Evolutionary conservation across 2,888 invertebrate genomes (phyloP), one percentile per base, ranked within the genome.

Genomic region (Sinelater perroti): DNA sequence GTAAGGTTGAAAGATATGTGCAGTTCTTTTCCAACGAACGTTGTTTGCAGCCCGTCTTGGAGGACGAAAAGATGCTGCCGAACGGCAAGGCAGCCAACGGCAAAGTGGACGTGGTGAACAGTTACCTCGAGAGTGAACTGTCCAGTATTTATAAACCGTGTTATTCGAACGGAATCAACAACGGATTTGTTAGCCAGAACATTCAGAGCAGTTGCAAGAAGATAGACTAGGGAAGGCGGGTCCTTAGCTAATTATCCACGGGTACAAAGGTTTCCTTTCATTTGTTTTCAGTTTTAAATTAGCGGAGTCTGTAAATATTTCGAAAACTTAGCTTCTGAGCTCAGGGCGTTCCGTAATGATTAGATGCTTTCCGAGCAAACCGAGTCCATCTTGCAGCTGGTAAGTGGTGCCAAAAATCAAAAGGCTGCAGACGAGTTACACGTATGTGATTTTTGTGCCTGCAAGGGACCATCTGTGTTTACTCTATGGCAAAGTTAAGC

Each of bases 41-140:
- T n/a, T 18, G n/a, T 54, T 38, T 55, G 10, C 81, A 89, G 89
- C 86, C 89, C 62, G 84, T 90, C n/a, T 73, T 88, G 74, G 87
- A 84, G 5, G 71, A 72, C 36, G 73, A 73, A 44, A 61, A 66
- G 14, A 44, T 28, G 30, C 53, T 70, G 14, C 6, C 31, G 18
- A 61, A 63, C 38, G 60, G 61, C n/a, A 81, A 58, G 11, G 55
- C 70, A 17, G 24, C 45, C 13, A 61, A 63, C 38, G 60, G 61
- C 13, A 80, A 79, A 67, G 78, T 79, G 38, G 82, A 79, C 13
- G 78, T 81, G 50, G 69, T 71, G 5, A 74, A 74, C 16, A 74
- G 74, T 18, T 84, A 84, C 67, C 78, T 83, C 62, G 81, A 81
- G 57, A 82, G 82, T 62, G 80, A 80, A 67, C 82, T 81, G 68